Evolutionary conservation across 37 sponge, comb jelly and placozoan species (phyloP), one percentile per base, ranked within the genome.

Genomic region (Oopsacas minuta): DNA sequence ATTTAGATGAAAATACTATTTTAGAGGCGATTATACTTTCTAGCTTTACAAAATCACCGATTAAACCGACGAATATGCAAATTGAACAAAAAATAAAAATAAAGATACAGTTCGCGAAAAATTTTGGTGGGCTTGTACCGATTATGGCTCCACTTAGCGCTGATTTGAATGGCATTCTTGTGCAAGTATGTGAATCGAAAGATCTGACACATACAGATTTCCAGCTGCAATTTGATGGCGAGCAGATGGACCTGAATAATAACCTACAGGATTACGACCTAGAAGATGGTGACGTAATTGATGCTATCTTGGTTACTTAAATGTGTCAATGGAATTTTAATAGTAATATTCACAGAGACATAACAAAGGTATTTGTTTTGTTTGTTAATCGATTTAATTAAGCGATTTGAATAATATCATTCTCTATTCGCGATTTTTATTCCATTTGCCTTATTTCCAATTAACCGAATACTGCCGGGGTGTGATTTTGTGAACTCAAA

Each of bases 231-330:
- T 61, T 61, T 61, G 75, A 61, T 34, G 75, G 75, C 30, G 75
- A 61, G 5, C 20, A 5, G 28, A 10, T 61, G 75, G 30, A 61
- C 7, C 28, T 61, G 30, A 32, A 25, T 3, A 12, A n/a, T n/a
- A 20, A 25, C 32, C 22, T 61, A 34, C 75, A 61, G 30, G 75
- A 61, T 61, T 61, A 61, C 28, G 75, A 12, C 20, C 7, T 61
- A 25, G 75, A 61, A 12, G 75, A 61, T 61, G 75, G 30, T 3
- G 75, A 61, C 28, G 75, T 61, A 32, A 61, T 61, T 61, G 75
- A 61, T 61, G 75, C 75, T n/a, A 20, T 61, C 75, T 32, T 61
- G 75, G 75, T 61, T 25, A 61, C 75, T 7, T 61, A n/a, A 61
- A 3, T 10, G 30, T 5, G 75, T n/a, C 3, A 3, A 20, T 61